Evolutionary conservation across 2,113 vertebrate species (phyloP).

Genomic region (Scortum barcoo): DNA sequence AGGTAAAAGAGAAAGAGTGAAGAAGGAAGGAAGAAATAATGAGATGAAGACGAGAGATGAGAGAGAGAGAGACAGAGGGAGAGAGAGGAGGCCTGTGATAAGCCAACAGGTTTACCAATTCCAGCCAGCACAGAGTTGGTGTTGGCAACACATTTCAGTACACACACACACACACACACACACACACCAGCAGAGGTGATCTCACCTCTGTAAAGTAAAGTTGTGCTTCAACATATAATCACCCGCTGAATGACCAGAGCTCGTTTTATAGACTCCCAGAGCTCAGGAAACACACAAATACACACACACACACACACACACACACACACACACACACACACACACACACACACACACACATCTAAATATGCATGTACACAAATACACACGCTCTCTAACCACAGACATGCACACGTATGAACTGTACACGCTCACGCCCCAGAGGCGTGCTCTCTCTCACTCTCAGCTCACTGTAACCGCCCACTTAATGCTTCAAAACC

Average conservation of each 20-base stretch:
- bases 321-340: neutral
- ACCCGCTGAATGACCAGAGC: conserved; percentile 57
- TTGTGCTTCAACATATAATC: conserved; percentile 78
- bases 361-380: conserved; percentile 25
- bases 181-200: conserved; percentile 54
- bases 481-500: conserved; percentile 37
- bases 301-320: conserved; percentile 13
- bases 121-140: conserved; percentile 59
- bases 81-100: conserved; percentile 15
- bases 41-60: neutral
- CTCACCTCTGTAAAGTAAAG: conserved; percentile 76
- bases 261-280: conserved; percentile 67
- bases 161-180: conserved; percentile 32
- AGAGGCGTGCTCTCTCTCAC: conserved; percentile 1
- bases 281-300: conserved; percentile 15
- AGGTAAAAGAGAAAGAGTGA: neutral
- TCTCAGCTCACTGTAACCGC: conserved; percentile 25
- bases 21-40: neutral
- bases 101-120: conserved; percentile 55
- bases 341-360: conserved; percentile 2
- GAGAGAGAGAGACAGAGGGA: neutral
- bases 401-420: conserved; percentile 1
- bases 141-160: conserved; percentile 44
- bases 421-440: neutral
- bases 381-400: neutral